Evolutionary conservation across 2,888 invertebrate species (phyloP), one percentile per base, ranked within the genome.

Genomic region (Epsilonema sp.): DNA sequence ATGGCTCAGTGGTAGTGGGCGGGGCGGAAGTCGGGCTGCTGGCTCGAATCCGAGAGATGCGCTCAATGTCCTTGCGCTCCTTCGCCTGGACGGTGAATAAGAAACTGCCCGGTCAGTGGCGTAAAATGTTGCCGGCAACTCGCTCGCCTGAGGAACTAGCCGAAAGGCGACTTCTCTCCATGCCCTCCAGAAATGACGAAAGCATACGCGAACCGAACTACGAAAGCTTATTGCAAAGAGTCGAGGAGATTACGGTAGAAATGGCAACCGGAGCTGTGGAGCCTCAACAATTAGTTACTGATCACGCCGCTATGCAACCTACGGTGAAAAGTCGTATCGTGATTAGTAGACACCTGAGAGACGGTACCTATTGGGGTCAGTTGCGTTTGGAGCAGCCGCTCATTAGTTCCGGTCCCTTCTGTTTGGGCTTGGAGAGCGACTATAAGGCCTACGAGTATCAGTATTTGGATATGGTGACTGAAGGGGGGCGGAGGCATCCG

Each of bases 381-480:
- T 41, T 46, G 41, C 5, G 4, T 24, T 4, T 46, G 21, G 44
- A 44, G 20, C n/a, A 22, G 13, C 25, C 25, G 26, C 20, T 39
- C 19, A 24, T 45, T 16, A 25, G 24, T 16, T 38, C 26, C 40
- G 46, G 46, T 1, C 45, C 44, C 8, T 50, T 50, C 23, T 22
- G n/a, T 2, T 37, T 50, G 41, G 50, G 50, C 20, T 8, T 16
- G 19, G 47, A 44, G 20, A 39, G 45, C 44, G 45, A 45, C 36
- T 43, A 43, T 19, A 31, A 38, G 20, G 13, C 41, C 22, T 50
- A 50, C 39, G 42, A 48, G 20, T 38, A 31, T 19, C 50, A 50
- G 43, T 50, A 48, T 26, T 21, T 50, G 45, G 50, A 50, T 38
- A 50, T 50, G 50, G 31, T 50, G 23, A 48, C 48, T 2, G 50